phyloP scores from a whole-genome alignment of 2,797 vertebrate species.

The Pampus argenteus region DNA sequence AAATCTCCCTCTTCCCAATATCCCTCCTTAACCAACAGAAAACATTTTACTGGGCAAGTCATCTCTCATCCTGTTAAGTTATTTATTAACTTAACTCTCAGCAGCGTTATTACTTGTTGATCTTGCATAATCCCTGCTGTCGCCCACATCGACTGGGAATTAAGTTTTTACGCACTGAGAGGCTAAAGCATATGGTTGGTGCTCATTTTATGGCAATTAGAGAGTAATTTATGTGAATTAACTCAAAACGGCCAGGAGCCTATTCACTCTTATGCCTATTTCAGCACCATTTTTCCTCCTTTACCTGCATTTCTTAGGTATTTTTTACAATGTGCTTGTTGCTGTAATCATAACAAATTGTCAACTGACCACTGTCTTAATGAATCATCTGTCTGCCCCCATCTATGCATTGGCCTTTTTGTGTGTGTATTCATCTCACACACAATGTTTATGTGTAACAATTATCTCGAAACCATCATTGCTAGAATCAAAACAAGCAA shows the following conservation, averaged over 20 bases:
- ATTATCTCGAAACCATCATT: slow-evolving; percentile 21
- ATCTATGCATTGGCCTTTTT: background rate
- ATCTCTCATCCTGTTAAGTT: background rate
- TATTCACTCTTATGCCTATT: background rate
- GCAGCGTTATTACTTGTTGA: background rate
- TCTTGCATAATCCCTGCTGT: too few relatives aligned
- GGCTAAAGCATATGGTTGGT: background rate
- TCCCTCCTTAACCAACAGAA: background rate
- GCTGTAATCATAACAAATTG: slow-evolving; percentile 26
- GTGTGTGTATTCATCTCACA: slow-evolving; percentile 19
- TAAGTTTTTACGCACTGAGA: background rate
- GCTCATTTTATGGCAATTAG: background rate
- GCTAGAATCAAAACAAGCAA: slow-evolving; percentile 56
- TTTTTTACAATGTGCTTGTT: slow-evolving; percentile 1
- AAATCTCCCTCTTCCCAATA: background rate
- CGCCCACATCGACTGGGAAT: background rate
- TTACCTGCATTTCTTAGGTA: background rate
- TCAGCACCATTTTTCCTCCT: slow-evolving; percentile 6
- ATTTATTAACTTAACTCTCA: background rate
- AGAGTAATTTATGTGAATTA: background rate
- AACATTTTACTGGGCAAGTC: background rate
- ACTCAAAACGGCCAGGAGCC: background rate
- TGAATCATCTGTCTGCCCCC: slow-evolving; percentile 10
- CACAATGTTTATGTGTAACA: slow-evolving; percentile 20
- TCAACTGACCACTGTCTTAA: slow-evolving; percentile 19